Percentiles rank a stretch among this genome's conserved stretches.
These are phyloP conservation scores for Oreotrochilus melanogaster DNA, from an alignment of 2,113 vertebrate species.

Conservation along the genomic window DNA sequence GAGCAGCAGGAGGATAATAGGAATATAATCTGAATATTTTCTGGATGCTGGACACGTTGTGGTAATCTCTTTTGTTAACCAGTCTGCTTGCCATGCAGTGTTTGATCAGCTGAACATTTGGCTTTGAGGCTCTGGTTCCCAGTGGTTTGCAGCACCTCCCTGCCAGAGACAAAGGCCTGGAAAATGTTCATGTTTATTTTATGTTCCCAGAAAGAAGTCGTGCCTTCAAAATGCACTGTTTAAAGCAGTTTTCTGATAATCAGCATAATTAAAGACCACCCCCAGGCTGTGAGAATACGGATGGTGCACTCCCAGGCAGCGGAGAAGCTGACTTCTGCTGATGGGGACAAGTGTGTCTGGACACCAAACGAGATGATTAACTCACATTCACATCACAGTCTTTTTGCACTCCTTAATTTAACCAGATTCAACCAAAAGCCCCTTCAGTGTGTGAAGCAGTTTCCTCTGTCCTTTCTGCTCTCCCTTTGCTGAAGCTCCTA, in stretches of 20 bases:
- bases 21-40: not conserved
- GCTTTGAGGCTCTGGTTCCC: not conserved
- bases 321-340: not conserved
- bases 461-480: not conserved
- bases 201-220: accelerated
- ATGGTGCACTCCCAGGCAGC: not conserved
- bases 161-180: not conserved
- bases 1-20: not conserved
- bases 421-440: not conserved
- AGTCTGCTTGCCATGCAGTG: accelerated
- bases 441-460: too few species aligned
- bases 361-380: not conserved
- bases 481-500: not conserved
- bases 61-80: not conserved
- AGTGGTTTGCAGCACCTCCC: not conserved
- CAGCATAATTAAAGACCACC: not conserved
- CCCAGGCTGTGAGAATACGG: not conserved
- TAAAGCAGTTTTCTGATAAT: not conserved
- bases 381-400: not conserved
- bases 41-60: not conserved
- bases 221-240: not conserved
- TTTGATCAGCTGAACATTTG: not conserved
- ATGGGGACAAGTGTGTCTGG: not conserved
- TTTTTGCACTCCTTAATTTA: not conserved
- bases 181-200: not conserved